phyloP scores from a whole-genome alignment of 2,113 vertebrate genomes.

The Lagopus leucura region DNA sequence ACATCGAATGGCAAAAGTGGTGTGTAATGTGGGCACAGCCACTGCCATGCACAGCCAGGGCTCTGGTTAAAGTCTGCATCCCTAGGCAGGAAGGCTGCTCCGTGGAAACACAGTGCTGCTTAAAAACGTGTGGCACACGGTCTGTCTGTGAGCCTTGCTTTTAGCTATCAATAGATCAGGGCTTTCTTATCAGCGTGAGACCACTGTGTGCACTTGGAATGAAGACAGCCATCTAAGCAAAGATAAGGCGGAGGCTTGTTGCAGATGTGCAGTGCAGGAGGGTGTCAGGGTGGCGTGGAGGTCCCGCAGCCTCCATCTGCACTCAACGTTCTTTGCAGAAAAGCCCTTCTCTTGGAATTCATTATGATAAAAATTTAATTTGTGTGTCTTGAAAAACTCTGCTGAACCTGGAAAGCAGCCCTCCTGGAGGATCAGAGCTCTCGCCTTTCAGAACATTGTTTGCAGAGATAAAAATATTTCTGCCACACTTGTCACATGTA shows the following conservation, averaged over 20 bases:
- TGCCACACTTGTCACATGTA: conserved; percentile 75
- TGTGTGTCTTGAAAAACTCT: not conserved
- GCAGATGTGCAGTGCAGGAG: fast-evolving
- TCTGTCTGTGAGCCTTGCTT: not conserved
- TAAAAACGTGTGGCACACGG: not conserved
- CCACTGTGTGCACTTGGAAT: not conserved
- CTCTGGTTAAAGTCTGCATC: fast-evolving
- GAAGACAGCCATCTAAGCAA: not conserved
- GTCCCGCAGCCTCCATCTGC: not conserved
- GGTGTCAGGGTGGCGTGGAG: not conserved
- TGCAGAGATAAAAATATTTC: conserved; percentile 69
- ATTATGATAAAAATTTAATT: conserved; percentile 19
- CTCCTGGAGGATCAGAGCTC: conserved; percentile 1
- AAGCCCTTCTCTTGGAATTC: not conserved
- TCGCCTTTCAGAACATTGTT: conserved; percentile 48
- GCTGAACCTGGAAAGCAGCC: conserved; percentile 43
- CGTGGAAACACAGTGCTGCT: not conserved
- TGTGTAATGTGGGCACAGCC: fast-evolving
- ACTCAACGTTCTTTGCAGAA: not conserved
- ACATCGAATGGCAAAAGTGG: not conserved
- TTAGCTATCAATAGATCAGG: not conserved
- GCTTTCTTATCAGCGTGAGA: not conserved
- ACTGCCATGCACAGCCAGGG: too few species aligned
- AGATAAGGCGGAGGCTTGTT: not conserved
- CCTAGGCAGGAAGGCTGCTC: too few species aligned